These are phyloP conservation scores for Neelides folsomi DNA, from an alignment of 2,888 invertebrate species.

Conservation along the genomic window DNA sequence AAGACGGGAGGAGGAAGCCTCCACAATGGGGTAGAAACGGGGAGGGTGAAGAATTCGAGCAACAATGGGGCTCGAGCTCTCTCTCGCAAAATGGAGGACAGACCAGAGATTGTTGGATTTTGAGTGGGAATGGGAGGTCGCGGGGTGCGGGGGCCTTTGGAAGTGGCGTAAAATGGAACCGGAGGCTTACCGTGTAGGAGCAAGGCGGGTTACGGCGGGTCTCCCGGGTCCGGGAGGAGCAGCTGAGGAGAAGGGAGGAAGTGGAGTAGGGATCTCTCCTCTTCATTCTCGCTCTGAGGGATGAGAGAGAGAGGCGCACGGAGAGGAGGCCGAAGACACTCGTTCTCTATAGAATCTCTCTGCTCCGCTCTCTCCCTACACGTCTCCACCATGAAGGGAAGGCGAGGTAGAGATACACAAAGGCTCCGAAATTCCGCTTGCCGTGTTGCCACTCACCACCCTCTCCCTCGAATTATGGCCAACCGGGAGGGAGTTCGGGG, in stretches of 20 bases:
- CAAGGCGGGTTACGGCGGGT: neutral
- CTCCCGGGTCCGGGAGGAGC: neutral
- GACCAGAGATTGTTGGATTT: too few relatives aligned
- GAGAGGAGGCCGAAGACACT: neutral
- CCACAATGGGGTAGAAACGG: too few relatives aligned
- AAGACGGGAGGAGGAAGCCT: too few relatives aligned
- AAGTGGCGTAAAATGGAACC: neutral
- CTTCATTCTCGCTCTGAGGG: neutral
- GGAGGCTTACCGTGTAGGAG: neutral
- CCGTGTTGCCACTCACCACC: slow-evolving; percentile 14
- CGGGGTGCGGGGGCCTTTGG: too few relatives aligned
- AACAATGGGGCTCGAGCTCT: too few relatives aligned
- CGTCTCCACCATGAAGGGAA: neutral
- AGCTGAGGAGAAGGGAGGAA: too few relatives aligned
- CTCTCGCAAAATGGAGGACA: too few relatives aligned
- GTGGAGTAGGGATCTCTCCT: too few relatives aligned
- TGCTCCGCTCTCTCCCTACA: neutral
- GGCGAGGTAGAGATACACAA: slow-evolving; percentile 7
- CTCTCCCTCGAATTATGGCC: neutral
- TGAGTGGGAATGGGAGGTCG: too few relatives aligned
- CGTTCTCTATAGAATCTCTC: neutral
- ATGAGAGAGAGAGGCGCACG: too few relatives aligned
- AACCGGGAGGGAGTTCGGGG: too few relatives aligned
- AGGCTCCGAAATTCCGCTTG: slow-evolving; percentile 20
- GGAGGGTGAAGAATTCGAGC: too few relatives aligned